Evolutionary conservation across 2,797 vertebrate genomes (phyloP).

Genomic region (Anableps anableps): DNA sequence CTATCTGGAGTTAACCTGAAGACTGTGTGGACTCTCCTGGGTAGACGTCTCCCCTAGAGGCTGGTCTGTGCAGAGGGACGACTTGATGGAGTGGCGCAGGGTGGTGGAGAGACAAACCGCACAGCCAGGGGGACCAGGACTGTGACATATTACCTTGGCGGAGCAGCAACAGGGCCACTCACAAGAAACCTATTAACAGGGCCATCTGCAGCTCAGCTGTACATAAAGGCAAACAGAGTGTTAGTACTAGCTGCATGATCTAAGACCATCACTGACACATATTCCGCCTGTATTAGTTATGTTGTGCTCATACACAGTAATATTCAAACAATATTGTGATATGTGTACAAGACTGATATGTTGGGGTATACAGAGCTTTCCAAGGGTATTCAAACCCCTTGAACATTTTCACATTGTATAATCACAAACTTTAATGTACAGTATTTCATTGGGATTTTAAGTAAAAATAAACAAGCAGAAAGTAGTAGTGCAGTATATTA

Average conservation of each 20-base stretch:
- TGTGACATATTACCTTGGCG: conserved; percentile 81
- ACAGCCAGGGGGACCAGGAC: conserved; percentile 67
- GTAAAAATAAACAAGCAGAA: neutral
- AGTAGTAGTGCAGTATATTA: no score
- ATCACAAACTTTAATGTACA: neutral
- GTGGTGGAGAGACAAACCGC: conserved; percentile 59
- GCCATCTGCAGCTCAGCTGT: conserved; percentile 44
- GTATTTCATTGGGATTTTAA: neutral
- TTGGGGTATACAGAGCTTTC: neutral
- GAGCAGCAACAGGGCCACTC: conserved; percentile 68
- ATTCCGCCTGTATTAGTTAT: conserved; percentile 8
- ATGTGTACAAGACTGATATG: neutral
- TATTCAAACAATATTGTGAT: neutral
- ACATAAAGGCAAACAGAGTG: conserved; percentile 36
- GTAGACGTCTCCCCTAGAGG: conserved; percentile 51
- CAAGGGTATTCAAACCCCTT: neutral
- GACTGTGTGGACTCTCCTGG: conserved; percentile 60
- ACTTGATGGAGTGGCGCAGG: conserved; percentile 75
- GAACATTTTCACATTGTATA: neutral
- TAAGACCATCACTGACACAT: conserved; percentile 9
- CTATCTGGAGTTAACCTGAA: conserved; percentile 67
- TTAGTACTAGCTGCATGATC: conserved; percentile 17
- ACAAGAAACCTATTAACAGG: conserved; percentile 76
- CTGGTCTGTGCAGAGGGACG: conserved; percentile 60
- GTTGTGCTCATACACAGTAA: neutral